Evolutionary conservation across 2,797 vertebrate genomes (phyloP).

Genomic region (Chaunax sp.): DNA sequence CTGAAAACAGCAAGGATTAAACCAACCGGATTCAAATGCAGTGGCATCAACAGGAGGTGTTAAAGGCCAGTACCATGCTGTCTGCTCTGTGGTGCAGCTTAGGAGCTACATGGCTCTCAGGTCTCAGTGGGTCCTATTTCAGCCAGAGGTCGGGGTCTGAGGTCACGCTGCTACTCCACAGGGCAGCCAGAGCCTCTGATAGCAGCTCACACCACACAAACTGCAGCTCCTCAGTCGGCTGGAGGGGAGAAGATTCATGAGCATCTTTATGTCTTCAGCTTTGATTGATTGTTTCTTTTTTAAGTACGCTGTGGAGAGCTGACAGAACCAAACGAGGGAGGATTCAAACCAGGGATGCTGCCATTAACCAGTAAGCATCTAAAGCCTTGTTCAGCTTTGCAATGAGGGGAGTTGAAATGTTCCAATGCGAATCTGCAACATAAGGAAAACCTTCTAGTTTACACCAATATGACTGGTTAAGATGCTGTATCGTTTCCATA

Average conservation of each 20-base stretch:
- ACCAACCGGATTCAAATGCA: neutral
- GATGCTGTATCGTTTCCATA: no score
- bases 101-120: conserved; percentile 56
- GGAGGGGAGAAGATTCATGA: conserved; percentile 26
- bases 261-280: neutral
- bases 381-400: no score
- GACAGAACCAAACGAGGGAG: no score
- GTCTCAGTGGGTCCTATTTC: conserved; percentile 84
- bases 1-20: conserved; percentile 70
- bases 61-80: conserved; percentile 60
- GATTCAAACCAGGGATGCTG: no score
- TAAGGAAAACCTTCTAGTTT: no score
- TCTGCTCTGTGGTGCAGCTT: conserved; percentile 72
- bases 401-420: no score
- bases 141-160: conserved; percentile 92
- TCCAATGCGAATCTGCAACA: no score
- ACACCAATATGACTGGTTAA: no score
- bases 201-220: conserved; percentile 90
- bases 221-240: conserved; percentile 85
- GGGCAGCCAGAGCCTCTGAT: conserved; percentile 84
- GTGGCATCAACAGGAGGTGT: neutral
- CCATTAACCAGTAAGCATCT: no score
- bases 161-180: conserved; percentile 92
- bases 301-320: no score
- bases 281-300: no score